Conservation (phyloP, 1,140 invertebrate genomes). For the Zaprionus lachaisei region DNA sequence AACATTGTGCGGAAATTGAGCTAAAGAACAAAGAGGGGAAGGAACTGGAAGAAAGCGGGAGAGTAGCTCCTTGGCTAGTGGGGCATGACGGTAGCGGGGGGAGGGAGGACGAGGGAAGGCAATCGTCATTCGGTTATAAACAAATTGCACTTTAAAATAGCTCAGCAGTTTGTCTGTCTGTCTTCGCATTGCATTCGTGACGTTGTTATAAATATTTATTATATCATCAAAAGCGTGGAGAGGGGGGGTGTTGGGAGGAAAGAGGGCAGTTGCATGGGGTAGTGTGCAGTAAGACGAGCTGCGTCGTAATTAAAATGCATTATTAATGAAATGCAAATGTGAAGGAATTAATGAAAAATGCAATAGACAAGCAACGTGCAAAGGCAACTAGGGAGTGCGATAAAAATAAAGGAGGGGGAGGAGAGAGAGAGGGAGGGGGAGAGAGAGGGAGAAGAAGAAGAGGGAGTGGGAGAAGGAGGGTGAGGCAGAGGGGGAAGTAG, state of each 20-base stretch:
- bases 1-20: constrained; percentile 53
- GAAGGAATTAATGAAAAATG: constrained; percentile 49
- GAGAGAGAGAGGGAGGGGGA: neutral
- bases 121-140: constrained; percentile 35
- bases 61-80: no score
- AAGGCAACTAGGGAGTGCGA: neutral
- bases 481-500: neutral
- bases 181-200: constrained; percentile 47
- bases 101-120: neutral
- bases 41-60: neutral
- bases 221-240: constrained; percentile 24
- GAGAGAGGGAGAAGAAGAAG: no score
- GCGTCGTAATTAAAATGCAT: constrained; percentile 49
- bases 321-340: constrained; percentile 54
- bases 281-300: constrained; percentile 4
- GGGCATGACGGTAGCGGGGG: no score
- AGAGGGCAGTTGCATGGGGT: neutral
- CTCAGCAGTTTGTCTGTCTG: constrained; percentile 25
- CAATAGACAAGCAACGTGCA: constrained; percentile 25
- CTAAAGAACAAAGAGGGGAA: constrained; percentile 17
- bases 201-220: constrained; percentile 55
- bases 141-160: constrained; percentile 54
- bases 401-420: no score
- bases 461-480: neutral
- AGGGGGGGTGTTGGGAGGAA: neutral